phyloP scores from a whole-genome alignment of 2,888 invertebrate genomes.

The Poecilus cupreus region DNA sequence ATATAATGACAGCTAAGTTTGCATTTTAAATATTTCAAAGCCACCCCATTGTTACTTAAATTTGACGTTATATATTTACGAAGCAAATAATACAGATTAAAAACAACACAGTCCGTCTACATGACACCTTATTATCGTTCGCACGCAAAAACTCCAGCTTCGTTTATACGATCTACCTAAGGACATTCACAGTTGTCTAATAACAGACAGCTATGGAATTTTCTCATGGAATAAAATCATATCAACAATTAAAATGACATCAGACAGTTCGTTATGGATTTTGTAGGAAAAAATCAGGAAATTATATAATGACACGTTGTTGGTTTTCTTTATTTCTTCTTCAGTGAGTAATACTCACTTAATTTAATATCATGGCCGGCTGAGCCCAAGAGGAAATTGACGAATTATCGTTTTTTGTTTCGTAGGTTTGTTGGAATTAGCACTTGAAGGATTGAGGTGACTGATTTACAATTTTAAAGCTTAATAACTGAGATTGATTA shows the following conservation, averaged over 20 bases:
- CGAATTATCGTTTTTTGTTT: background rate
- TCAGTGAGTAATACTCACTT: slow-evolving; percentile 24
- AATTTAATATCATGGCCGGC: background rate
- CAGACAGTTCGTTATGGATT: slow-evolving; percentile 54
- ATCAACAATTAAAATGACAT: slow-evolving; percentile 57
- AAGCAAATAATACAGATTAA: slow-evolving; percentile 22
- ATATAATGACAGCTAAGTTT: no score
- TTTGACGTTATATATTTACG: no score
- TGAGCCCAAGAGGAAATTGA: background rate
- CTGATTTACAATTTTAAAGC: background rate
- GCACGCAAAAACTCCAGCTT: slow-evolving; percentile 18
- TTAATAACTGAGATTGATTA: background rate
- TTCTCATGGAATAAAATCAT: slow-evolving; percentile 49
- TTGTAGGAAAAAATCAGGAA: slow-evolving; percentile 46
- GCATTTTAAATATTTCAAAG: no score
- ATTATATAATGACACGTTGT: slow-evolving; percentile 50
- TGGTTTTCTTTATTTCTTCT: slow-evolving; percentile 13
- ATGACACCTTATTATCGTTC: slow-evolving; percentile 13
- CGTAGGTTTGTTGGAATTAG: background rate
- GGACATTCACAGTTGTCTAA: background rate
- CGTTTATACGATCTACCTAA: background rate
- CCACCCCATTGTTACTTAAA: no score
- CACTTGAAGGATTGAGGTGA: background rate
- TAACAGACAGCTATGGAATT: slow-evolving; percentile 12
- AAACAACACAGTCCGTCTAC: slow-evolving; percentile 11